These are phyloP conservation scores for Acromyrmex charruanus DNA, from an alignment of 1,140 invertebrate species.

Conservation along the genomic window DNA sequence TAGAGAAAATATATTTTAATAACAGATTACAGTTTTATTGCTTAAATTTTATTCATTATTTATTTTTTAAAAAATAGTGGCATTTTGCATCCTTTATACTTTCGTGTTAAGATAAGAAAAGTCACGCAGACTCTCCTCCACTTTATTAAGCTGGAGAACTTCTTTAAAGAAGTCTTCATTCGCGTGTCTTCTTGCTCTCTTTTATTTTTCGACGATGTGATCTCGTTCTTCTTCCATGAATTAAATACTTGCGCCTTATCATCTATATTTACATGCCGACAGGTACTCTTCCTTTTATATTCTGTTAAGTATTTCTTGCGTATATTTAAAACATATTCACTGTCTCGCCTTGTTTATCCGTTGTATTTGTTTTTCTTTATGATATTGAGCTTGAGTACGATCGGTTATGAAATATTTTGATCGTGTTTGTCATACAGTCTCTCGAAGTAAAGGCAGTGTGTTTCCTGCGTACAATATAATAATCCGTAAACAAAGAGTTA, in stretches of 20 bases:
- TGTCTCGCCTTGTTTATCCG: neutral
- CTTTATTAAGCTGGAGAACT: too few species aligned
- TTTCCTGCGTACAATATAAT: slow-evolving; percentile 57
- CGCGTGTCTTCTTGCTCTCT: neutral
- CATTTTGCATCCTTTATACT: too few species aligned
- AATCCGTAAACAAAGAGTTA: slow-evolving; percentile 65
- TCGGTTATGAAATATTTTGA: slow-evolving; percentile 7
- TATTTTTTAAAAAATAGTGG: too few species aligned
- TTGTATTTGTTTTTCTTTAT: slow-evolving; percentile 26
- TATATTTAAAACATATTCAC: slow-evolving; percentile 27
- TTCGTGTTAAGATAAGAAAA: too few species aligned
- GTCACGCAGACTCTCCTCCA: too few species aligned
- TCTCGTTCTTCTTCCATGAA: slow-evolving; percentile 35
- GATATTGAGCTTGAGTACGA: slow-evolving; percentile 22
- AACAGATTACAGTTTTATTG: too few species aligned
- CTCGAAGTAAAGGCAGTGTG: slow-evolving; percentile 64
- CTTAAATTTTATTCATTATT: too few species aligned
- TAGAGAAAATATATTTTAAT: too few species aligned
- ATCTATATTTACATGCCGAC: slow-evolving; percentile 80
- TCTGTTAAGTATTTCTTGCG: slow-evolving; percentile 27
- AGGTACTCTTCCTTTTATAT: slow-evolving; percentile 65
- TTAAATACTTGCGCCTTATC: slow-evolving; percentile 73
- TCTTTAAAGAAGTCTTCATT: neutral
- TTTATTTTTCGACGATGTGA: slow-evolving; percentile 11
- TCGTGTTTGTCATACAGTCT: slow-evolving; percentile 60